These are phyloP conservation scores for Oenanthe oenanthe DNA, from an alignment of 2,113 vertebrate genomes.

Conservation along the genomic window DNA sequence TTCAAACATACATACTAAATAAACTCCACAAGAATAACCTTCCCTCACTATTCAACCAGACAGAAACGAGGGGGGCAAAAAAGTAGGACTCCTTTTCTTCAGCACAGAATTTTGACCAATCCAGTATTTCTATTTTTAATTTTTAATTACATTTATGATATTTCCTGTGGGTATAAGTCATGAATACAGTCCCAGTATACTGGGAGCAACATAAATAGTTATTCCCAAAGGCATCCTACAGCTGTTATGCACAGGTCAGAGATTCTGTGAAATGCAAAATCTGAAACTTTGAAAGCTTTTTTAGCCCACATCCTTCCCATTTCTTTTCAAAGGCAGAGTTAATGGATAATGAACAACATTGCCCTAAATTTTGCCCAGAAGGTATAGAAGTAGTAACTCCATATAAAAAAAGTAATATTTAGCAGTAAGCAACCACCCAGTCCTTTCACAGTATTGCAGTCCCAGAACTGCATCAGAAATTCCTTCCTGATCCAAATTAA, in stretches of 20 bases:
- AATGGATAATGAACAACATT: slow-evolving; percentile 13
- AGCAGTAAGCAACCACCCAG: background rate
- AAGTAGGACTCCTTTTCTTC: background rate
- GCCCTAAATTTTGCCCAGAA: background rate
- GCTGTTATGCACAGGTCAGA: slow-evolving; percentile 28
- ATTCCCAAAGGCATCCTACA: slow-evolving; percentile 1
- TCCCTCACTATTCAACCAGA: background rate
- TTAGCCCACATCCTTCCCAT: slow-evolving; percentile 26
- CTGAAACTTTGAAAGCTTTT: slow-evolving; percentile 48
- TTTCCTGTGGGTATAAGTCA: slow-evolving; percentile 36
- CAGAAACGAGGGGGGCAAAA: background rate
- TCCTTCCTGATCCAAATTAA: background rate
- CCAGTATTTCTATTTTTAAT: slow-evolving; percentile 45
- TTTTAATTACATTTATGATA: slow-evolving; percentile 60
- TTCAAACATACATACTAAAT: background rate
- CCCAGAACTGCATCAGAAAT: background rate
- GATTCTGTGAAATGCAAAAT: slow-evolving; percentile 20
- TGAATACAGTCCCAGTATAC: slow-evolving; percentile 13
- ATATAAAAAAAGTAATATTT: background rate
- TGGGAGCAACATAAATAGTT: background rate
- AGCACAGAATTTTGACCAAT: background rate
- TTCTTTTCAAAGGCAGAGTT: slow-evolving; percentile 35
- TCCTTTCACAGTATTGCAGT: background rate
- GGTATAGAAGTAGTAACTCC: background rate
- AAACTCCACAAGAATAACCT: background rate